Evolutionary conservation across 2,888 invertebrate genomes (phyloP).

Genomic region (Willowsia nigromaculata): DNA sequence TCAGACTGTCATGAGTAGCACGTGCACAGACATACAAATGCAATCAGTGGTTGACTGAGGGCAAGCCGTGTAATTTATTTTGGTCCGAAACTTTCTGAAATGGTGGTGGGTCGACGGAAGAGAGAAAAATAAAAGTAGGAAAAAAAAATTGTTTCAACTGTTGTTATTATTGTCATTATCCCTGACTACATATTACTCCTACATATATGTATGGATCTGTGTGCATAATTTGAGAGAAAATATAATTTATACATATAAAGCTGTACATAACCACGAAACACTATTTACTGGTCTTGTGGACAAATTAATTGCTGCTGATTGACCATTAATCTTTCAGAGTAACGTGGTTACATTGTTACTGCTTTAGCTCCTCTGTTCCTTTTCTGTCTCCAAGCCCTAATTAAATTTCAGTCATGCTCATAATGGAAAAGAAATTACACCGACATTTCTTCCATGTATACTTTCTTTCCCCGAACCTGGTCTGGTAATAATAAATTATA

Average conservation of each 20-base stretch:
- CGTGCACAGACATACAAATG: conserved; percentile 27
- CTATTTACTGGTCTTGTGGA: background rate
- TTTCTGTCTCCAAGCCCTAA: background rate
- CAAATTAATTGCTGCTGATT: conserved; percentile 20
- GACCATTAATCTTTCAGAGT: conserved; percentile 2
- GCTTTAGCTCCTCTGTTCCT: background rate
- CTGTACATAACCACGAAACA: background rate
- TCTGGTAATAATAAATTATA: background rate
- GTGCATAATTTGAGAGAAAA: too few relatives aligned
- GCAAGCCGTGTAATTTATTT: conserved; percentile 44
- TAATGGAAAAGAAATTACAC: background rate
- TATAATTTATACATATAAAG: background rate
- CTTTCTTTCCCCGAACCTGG: background rate
- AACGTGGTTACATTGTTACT: background rate
- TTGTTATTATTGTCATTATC: background rate
- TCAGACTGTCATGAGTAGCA: background rate
- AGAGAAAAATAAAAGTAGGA: background rate
- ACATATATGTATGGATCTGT: background rate
- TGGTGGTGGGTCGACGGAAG: background rate
- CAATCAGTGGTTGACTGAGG: conserved; percentile 49
- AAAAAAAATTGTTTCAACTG: background rate
- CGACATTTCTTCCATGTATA: background rate
- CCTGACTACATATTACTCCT: background rate
- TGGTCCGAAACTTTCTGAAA: background rate
- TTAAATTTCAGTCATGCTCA: background rate